Evolutionary conservation across 2,797 vertebrate genomes (phyloP).

Genomic region (Simalia tracyae): DNA sequence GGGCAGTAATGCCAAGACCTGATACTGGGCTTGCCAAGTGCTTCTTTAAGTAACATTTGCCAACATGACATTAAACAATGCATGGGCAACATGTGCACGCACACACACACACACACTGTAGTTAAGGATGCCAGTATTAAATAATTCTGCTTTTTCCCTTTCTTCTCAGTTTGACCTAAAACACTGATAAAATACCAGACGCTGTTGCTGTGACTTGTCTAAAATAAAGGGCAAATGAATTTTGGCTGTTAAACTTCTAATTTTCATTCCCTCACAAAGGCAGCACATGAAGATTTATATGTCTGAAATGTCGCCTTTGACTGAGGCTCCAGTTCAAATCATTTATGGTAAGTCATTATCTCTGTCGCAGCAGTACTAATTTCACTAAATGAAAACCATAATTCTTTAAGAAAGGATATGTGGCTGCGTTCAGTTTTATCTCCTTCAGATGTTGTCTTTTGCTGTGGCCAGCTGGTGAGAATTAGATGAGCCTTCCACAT

Average conservation of each 20-base stretch:
- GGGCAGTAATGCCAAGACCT: constrained; percentile 73
- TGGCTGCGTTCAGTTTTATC: not conserved
- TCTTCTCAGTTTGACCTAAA: constrained; percentile 65
- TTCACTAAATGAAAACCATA: constrained; percentile 28
- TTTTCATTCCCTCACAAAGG: constrained; percentile 45
- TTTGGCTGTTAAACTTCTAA: constrained; percentile 54
- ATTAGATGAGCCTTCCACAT: not conserved
- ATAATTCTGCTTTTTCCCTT: constrained; percentile 66
- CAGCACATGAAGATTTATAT: constrained; percentile 39
- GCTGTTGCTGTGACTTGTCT: constrained; percentile 53
- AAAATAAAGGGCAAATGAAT: constrained; percentile 54
- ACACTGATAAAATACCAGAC: constrained; percentile 61
- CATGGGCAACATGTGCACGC: constrained; percentile 69
- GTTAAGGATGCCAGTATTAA: constrained; percentile 70
- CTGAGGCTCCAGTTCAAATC: constrained; percentile 38
- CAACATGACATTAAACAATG: constrained; percentile 78
- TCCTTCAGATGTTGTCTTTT: not conserved
- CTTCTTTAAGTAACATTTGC: constrained; percentile 74
- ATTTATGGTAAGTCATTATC: constrained; percentile 40
- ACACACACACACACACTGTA: constrained; percentile 50
- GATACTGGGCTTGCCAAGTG: constrained; percentile 70
- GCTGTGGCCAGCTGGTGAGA: constrained; percentile 3
- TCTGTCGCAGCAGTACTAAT: constrained; percentile 33
- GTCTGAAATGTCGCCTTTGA: constrained; percentile 40
- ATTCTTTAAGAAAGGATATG: constrained; percentile 4